Base-by-base conservation (phyloP, 2,888 invertebrate species). In the Caenorhabditis wallacei region DNA sequence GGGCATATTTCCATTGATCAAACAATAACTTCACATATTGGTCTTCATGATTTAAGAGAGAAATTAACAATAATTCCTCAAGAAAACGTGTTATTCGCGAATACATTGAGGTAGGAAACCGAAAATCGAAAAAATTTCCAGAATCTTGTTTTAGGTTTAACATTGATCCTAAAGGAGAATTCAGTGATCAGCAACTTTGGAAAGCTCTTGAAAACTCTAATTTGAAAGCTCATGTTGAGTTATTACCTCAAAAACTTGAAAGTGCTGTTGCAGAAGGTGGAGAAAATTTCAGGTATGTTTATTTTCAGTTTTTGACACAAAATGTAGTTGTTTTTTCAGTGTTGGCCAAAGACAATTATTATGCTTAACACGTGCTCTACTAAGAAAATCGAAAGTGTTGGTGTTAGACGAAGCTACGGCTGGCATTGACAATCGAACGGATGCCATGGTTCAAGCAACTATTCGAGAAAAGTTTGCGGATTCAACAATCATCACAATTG, bases 181-280 rank as follows among this genome's bases (percentile, higher is more conserved):
- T 84, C 48, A 76, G 68, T 20, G 88, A 88, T 63, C 81, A 82
- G 1, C 81, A 86, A 40, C 24, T 86, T 0, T 88, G 88, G 88
- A 30, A 69, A n/a, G 86, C 87, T 13, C 43, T 88, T 11, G 85
- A 87, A 43, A 80, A 85, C 22, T 83, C 88, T 0, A 84, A 86
- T 59, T 54, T 88, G 24, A 80, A 85, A 24, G 40, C 78, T 2
- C 86, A 86, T 53, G 85, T 88, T 16, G 84, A 85, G 53, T 40
- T 43, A 2, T 53, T 88, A n/a, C 87, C 88, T 0, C 61, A 71
- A 69, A 95, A 96, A 11, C 94, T 98, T 61, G 94, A 95, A 83
- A 95, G 97, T 92, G 95, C 95, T 92, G 95, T 97, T 66, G 93
- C 95, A 2, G 97, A 98, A 93, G 97, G 97, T 74, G 97, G 97